These are phyloP conservation scores for Chironomus tentans DNA, from an alignment of 2,888 invertebrate species.

Conservation along the genomic window DNA sequence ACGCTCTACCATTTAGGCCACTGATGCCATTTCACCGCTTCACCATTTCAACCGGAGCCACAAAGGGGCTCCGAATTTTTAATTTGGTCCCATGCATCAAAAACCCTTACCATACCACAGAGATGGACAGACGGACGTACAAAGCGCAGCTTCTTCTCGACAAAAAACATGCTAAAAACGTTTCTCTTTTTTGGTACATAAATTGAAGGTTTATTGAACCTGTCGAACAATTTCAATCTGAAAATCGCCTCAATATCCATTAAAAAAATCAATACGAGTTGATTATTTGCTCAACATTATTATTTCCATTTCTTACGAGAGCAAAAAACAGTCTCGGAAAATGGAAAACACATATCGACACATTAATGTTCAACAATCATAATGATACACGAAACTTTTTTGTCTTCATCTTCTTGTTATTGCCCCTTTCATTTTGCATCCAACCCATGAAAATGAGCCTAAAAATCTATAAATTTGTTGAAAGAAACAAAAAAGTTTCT, in stretches of 20 bases:
- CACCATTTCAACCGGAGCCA: no score
- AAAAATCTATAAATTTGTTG: neutral
- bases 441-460: neutral
- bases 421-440: neutral
- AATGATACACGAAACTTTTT: conserved; percentile 6
- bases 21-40: no score
- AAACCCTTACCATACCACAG: no score
- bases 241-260: neutral
- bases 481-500: neutral
- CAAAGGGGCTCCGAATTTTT: no score
- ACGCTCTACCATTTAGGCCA: no score
- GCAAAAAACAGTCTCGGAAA: no score
- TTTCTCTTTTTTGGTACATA: no score
- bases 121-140: no score
- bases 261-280: conserved; percentile 17
- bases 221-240: neutral
- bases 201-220: conserved; percentile 11
- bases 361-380: conserved; percentile 15
- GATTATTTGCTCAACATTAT: neutral
- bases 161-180: no score
- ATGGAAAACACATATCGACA: neutral
- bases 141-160: no score
- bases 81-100: no score
- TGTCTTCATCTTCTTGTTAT: neutral
- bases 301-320: neutral